A percentile compares a stretch with the other conserved stretches of the same genome.
Conservation (phyloP, 2,113 vertebrate species). For the Sula dactylatra region DNA sequence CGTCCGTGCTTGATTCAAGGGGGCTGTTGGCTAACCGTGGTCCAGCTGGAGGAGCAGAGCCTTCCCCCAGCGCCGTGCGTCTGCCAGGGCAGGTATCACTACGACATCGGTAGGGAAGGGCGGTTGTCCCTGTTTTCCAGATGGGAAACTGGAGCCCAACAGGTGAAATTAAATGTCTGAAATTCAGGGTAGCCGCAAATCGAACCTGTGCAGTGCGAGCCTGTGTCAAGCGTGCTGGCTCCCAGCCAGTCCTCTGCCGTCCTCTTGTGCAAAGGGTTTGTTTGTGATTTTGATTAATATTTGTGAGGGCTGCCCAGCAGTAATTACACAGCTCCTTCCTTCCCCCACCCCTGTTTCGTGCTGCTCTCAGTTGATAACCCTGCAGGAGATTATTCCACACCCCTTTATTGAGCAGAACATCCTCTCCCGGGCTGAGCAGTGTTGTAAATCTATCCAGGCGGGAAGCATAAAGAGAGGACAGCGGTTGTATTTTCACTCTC, state of each 20-base stretch:
- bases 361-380: background rate
- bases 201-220: fast-evolving
- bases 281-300: background rate
- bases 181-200: no score
- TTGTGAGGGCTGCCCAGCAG: background rate
- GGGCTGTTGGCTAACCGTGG: background rate
- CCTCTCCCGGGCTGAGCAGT: background rate
- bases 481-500: background rate
- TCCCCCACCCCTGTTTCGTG: background rate
- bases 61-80: fast-evolving
- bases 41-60: background rate
- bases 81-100: background rate
- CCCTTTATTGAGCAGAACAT: background rate
- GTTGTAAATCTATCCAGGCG: background rate
- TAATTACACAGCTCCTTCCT: background rate
- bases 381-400: background rate
- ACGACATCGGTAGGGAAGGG: fast-evolving
- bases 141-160: background rate
- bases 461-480: background rate
- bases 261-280: fast-evolving
- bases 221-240: fast-evolving
- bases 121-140: background rate
- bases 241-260: fast-evolving
- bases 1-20: fast-evolving
- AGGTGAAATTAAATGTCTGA: background rate